Evolutionary conservation across 35 echinoderm and acorn worm genomes (phyloP).

Genomic region (Ophioderma brevispina): DNA sequence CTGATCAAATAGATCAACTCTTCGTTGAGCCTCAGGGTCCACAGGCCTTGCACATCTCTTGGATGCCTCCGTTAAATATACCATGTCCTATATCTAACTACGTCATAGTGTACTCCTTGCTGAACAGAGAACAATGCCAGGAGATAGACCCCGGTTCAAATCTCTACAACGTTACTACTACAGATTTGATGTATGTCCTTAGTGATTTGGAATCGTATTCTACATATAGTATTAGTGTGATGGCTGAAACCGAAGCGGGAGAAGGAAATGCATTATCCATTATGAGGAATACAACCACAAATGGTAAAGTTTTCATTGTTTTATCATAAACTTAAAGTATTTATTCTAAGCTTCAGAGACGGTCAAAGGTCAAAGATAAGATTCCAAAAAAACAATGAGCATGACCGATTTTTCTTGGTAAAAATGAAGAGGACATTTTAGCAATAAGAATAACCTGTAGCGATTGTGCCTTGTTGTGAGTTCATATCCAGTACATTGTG

Average conservation of each 20-base stretch:
- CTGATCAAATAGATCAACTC: not conserved
- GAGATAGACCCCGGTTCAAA: not conserved
- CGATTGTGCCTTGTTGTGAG: too few species aligned
- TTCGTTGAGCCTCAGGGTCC: not conserved
- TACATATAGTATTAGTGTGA: not conserved
- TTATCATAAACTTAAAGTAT: not conserved
- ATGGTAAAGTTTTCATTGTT: not conserved
- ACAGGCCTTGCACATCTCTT: not conserved
- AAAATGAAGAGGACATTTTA: too few species aligned
- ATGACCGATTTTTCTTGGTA: too few species aligned
- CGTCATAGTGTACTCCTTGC: not conserved
- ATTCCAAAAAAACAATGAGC: too few species aligned
- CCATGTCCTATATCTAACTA: not conserved
- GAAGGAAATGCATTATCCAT: not conserved
- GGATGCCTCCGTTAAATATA: not conserved
- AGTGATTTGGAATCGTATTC: not conserved
- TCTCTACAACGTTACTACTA: not conserved
- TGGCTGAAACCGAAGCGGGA: not conserved
- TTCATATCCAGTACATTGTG: too few species aligned
- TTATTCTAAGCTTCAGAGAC: too few species aligned
- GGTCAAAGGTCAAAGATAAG: too few species aligned
- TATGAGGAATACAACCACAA: not conserved
- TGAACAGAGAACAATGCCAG: not conserved
- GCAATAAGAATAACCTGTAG: too few species aligned
- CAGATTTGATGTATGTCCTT: not conserved